Evolutionary conservation across 2,113 vertebrate genomes (phyloP).

Genomic region (Malurus elegans): DNA sequence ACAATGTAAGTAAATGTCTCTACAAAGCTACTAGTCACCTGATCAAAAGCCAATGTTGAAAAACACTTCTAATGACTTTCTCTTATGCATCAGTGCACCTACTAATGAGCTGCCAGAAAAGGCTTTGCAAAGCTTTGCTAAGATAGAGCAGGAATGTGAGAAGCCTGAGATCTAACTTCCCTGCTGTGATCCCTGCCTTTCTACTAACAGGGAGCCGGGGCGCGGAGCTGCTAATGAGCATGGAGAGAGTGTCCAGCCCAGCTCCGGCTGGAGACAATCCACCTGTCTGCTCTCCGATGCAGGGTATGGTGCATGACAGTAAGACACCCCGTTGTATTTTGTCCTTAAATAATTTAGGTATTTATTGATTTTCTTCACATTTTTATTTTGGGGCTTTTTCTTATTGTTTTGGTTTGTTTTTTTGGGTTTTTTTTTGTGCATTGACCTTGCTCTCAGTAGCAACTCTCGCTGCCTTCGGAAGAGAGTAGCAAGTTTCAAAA

Average conservation of each 20-base stretch:
- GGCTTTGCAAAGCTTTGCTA: constrained; percentile 92
- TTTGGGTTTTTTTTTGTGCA: background rate
- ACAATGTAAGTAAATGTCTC: constrained; percentile 85
- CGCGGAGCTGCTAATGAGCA: constrained; percentile 94
- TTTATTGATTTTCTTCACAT: constrained; percentile 88
- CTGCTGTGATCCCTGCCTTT: constrained; percentile 98
- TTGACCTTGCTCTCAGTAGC: constrained; percentile 71
- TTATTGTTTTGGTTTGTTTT: background rate
- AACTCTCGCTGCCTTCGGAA: constrained; percentile 1
- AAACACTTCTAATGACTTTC: constrained; percentile 99
- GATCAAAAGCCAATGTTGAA: constrained; percentile 94
- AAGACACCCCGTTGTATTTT: constrained; percentile 86
- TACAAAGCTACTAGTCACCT: constrained; percentile 87
- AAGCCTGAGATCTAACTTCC: constrained; percentile 96
- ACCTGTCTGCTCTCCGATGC: constrained; percentile 89
- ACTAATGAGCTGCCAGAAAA: constrained; percentile 99
- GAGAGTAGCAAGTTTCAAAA: constrained; percentile 15
- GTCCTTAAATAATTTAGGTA: constrained; percentile 95
- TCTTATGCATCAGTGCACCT: constrained; percentile 99
- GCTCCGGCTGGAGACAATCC: constrained; percentile 79
- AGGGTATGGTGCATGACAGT: constrained; percentile 85
- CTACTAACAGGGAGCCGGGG: constrained; percentile 93
- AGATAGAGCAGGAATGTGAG: constrained; percentile 94
- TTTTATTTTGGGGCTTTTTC: constrained; percentile 42
- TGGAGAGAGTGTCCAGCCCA: constrained; percentile 85